Evolutionary conservation across 2,797 vertebrate genomes (phyloP).

Genomic region (Alosa sapidissima): DNA sequence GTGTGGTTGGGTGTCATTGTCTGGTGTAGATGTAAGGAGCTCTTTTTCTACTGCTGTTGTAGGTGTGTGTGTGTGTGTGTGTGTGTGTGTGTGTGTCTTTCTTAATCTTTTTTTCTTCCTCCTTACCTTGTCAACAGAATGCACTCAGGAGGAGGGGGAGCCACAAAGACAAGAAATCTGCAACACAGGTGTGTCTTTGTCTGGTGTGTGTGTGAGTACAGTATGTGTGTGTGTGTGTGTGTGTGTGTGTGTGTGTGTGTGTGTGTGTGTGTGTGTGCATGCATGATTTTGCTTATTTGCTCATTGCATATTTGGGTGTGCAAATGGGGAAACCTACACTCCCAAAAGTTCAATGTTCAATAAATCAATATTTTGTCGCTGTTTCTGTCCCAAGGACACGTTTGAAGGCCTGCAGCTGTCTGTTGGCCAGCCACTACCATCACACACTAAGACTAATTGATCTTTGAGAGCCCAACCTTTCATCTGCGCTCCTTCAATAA

Average conservation of each 20-base stretch:
- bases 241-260: not conserved
- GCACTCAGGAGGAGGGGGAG: slow-evolving; percentile 88
- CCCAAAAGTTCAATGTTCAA: not conserved
- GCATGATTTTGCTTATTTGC: not conserved
- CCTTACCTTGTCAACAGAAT: slow-evolving; percentile 74
- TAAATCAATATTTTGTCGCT: not conserved
- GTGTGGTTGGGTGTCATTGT: too few species aligned
- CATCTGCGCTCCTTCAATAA: not conserved
- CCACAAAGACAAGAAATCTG: slow-evolving; percentile 91
- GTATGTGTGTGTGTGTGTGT: not conserved
- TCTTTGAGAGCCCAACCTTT: not conserved
- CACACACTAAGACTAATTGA: not conserved
- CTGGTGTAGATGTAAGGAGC: too few species aligned
- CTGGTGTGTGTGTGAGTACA: not conserved
- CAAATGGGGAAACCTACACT: not conserved
- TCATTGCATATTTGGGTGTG: not conserved
- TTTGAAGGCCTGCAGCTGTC: not conserved
- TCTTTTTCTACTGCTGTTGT: not conserved
- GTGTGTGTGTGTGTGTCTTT: not conserved
- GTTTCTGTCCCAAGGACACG: not conserved
- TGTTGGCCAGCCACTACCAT: not conserved
- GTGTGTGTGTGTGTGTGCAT: not conserved
- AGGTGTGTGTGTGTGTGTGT: slow-evolving; percentile 2
- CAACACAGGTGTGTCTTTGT: slow-evolving; percentile 79
- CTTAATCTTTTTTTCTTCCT: not conserved